Base-by-base conservation (phyloP, 2,797 vertebrate genomes). In the Eurystomus glaucurus region DNA sequence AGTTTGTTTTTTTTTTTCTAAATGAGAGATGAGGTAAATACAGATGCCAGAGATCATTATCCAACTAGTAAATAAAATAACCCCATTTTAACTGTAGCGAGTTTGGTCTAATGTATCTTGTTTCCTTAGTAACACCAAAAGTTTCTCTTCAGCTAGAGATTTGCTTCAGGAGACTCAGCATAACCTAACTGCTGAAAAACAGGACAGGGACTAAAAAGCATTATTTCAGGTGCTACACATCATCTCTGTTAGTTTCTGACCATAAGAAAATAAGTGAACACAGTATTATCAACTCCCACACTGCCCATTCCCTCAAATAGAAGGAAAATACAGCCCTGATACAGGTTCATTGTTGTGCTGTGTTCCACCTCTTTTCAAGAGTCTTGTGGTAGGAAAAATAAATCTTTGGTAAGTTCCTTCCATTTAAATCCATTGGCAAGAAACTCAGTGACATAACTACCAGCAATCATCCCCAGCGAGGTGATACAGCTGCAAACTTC, bases 251-350 rank as follows among this genome's bases (percentile, higher is more conserved):
- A 46, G 15, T 15, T 77, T 25, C 70, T 25, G 8, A 83, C 19
- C 35, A 9, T 39, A 80, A 65, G 21, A 65, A 66, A 71, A 75
- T 3, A 31, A 48, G 6, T 13, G 15, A 61, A 57, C 35, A 28
- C 14, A 94, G 50, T 0, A 8, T 45, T 58, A 58, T 20, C 50
- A 52, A 35, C n/a, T 48, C 29, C 11, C 29, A 60, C 50, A 43
- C 11, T 3, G 1, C 18, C 45, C 1, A 2, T 25, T 87, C 20
- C 39, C 28, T 72, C 72, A 65, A 55, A 57, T 0, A 1, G 48
- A 91, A 41, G 6, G 26, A n/a, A 85, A 86, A 51, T 6, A 52
- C 2, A 6, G 43, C 3, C 5, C 65, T 20, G 15, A 7, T 6
- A 18, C 10, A 66, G 37, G 17, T 26, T 35, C 1, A 29, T 46